Evolutionary conservation across 2,888 invertebrate species (phyloP).

Genomic region (Sminthurides aquaticus): DNA sequence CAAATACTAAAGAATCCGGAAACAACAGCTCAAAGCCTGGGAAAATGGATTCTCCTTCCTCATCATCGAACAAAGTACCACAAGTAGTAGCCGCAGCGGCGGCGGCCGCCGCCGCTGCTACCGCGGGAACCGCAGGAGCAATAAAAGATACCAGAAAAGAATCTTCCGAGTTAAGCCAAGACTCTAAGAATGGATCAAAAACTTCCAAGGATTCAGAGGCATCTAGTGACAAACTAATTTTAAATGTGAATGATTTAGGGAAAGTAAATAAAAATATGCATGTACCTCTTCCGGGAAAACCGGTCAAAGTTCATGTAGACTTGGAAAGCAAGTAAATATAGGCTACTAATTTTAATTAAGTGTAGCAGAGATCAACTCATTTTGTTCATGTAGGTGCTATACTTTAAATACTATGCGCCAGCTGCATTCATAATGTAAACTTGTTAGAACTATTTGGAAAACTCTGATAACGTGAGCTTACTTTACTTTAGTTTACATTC

Average conservation of each 20-base stretch:
- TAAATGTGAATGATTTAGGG: background rate
- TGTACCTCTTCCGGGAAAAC: conserved; percentile 14
- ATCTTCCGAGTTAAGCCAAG: too few relatives aligned
- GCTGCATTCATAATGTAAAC: too few relatives aligned
- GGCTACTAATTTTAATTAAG: background rate
- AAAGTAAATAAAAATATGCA: background rate
- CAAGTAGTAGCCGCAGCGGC: background rate
- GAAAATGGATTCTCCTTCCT: background rate
- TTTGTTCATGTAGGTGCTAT: too few relatives aligned
- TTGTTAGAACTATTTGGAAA: too few relatives aligned
- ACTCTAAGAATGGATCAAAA: background rate
- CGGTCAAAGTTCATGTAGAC: conserved; percentile 10
- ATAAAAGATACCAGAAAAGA: background rate
- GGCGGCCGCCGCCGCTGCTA: too few relatives aligned
- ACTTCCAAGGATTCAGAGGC: background rate
- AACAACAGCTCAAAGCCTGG: background rate
- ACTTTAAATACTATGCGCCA: too few relatives aligned
- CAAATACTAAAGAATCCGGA: background rate
- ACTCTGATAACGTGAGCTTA: too few relatives aligned
- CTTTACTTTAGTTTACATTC: too few relatives aligned
- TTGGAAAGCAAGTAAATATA: background rate
- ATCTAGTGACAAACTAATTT: background rate
- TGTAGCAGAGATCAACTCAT: background rate
- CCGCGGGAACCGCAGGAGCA: background rate
- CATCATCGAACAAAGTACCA: background rate